A percentile compares a stretch with the other conserved stretches of the same genome.
Evolutionary conservation across 2,113 vertebrate species (phyloP).

Genomic region (Malurus melanocephalus): DNA sequence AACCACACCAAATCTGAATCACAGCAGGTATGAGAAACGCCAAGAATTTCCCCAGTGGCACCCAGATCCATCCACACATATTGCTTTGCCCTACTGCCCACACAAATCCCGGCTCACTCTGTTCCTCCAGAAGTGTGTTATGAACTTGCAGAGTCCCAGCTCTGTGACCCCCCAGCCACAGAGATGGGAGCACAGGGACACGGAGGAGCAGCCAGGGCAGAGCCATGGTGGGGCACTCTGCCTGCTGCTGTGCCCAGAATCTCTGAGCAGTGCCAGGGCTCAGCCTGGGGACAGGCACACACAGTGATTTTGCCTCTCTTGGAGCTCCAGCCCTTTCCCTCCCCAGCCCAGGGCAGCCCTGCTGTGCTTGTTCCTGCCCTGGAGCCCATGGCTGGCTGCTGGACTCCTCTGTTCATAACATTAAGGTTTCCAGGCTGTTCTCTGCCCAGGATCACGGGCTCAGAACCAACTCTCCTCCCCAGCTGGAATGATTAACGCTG

Average conservation of each 20-base stretch:
- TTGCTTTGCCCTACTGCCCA: neutral
- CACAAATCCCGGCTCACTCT: neutral
- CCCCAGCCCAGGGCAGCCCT: neutral
- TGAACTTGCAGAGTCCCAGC: neutral
- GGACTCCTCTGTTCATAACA: fast-evolving
- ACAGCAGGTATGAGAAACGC: neutral
- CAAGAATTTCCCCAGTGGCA: neutral
- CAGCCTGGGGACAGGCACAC: neutral
- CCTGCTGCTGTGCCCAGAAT: neutral
- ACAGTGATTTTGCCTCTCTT: fast-evolving
- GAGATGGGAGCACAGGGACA: neutral
- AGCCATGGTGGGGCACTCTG: fast-evolving
- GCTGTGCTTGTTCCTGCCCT: neutral
- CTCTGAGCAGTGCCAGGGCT: neutral
- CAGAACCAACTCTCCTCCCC: neutral
- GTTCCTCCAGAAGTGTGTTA: neutral
- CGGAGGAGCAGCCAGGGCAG: neutral
- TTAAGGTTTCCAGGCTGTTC: neutral
- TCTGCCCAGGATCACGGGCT: neutral
- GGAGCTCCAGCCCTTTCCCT: neutral
- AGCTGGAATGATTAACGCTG: fast-evolving
- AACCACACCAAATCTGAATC: neutral
- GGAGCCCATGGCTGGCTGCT: neutral
- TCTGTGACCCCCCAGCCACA: neutral
- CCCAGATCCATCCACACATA: neutral